phyloP scores from a whole-genome alignment of 2,797 vertebrate species.

The Lepilemur ruficaudatus region DNA sequence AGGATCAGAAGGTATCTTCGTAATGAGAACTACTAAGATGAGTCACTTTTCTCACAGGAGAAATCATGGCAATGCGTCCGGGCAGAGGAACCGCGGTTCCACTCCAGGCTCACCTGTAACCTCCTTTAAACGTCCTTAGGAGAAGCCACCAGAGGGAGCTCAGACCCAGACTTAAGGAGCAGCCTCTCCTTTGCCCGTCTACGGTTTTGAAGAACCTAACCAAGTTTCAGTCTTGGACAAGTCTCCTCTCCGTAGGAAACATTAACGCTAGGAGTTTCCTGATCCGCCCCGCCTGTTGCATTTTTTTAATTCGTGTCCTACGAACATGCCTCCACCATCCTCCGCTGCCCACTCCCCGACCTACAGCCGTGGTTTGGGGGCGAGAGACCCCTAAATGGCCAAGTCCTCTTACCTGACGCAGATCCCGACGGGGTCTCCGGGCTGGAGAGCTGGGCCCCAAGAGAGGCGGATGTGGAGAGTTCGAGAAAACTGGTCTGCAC shows the following conservation, averaged over 20 bases:
- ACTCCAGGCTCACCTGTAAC: conserved; percentile 19
- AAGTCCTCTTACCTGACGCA: conserved; percentile 56
- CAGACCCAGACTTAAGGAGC: neutral
- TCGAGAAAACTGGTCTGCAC: neutral
- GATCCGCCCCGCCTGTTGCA: conserved; percentile 65
- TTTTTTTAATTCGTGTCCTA: neutral
- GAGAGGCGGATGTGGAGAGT: neutral
- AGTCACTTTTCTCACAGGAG: neutral
- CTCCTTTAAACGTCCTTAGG: rapidly evolving
- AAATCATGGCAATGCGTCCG: neutral
- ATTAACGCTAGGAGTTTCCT: neutral
- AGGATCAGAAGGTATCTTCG: neutral
- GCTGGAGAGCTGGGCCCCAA: neutral
- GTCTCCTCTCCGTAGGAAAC: conserved; percentile 29
- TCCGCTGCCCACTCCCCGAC: neutral
- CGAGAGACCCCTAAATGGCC: neutral
- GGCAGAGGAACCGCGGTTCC: neutral
- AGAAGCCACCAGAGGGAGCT: conserved; percentile 77
- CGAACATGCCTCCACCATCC: neutral
- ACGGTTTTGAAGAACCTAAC: conserved; percentile 53
- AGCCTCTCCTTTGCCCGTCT: neutral
- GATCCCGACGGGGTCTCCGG: neutral
- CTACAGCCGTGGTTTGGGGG: neutral
- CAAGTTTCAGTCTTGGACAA: conserved; percentile 78
- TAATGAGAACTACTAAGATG: neutral